These are phyloP conservation scores for Semotilus atromaculatus DNA, from an alignment of 2,797 vertebrate species.

Conservation along the genomic window DNA sequence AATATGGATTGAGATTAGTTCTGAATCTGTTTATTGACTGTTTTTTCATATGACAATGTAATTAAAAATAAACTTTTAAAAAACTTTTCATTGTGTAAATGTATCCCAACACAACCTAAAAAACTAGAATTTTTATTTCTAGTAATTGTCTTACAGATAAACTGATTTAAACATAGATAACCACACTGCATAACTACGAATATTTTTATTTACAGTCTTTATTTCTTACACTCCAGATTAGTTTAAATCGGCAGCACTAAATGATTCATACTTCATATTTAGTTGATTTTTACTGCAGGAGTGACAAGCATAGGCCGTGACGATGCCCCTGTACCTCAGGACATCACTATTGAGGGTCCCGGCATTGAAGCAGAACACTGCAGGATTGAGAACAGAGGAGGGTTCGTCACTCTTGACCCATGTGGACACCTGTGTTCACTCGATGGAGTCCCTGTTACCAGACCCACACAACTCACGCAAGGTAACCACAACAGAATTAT, in stretches of 20 bases:
- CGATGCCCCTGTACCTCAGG: constrained; percentile 78
- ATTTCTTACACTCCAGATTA: neutral
- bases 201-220: constrained; percentile 5
- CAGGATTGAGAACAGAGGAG: constrained; percentile 77
- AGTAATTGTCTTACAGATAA: no score
- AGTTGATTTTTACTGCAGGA: constrained; percentile 64
- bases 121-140: no score
- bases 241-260: neutral
- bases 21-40: neutral
- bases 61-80: neutral
- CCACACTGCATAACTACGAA: constrained; percentile 1
- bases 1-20: neutral
- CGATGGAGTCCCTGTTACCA: constrained; percentile 78
- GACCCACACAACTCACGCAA: constrained; percentile 81
- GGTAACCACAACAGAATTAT: constrained; percentile 67
- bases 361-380: constrained; percentile 83
- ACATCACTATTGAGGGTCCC: constrained; percentile 79
- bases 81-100: no score
- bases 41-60: neutral
- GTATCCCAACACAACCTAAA: no score
- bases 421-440: constrained; percentile 81
- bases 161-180: neutral
- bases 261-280: neutral
- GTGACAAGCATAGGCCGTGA: constrained; percentile 81
- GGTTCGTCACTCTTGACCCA: constrained; percentile 80